Percentiles rank a stretch among this genome's conserved stretches.
phyloP scores from a whole-genome alignment of 2,797 vertebrate species.

The Florisuga fusca region DNA sequence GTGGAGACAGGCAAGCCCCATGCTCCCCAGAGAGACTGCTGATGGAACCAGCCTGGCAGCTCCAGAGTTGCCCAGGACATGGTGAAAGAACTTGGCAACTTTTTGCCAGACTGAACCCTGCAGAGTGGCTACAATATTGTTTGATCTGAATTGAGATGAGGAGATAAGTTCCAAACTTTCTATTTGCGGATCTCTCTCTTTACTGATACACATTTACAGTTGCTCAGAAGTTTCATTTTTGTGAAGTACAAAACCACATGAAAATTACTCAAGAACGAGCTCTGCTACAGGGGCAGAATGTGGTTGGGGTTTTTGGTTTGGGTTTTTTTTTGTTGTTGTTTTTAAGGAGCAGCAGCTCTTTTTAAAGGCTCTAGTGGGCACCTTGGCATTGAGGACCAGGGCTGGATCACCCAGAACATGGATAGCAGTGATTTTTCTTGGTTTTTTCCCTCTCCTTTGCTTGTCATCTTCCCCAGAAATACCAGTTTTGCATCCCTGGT shows the following conservation, averaged over 20 bases:
- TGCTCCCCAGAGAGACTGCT: not conserved
- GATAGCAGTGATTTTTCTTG: not conserved
- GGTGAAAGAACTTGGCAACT: not conserved
- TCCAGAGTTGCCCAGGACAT: not conserved
- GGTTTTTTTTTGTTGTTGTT: not conserved
- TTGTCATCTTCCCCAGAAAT: not conserved
- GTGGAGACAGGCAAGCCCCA: not conserved
- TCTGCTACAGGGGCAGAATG: not conserved
- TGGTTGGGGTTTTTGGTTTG: no score
- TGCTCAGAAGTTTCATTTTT: not conserved
- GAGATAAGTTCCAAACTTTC: not conserved
- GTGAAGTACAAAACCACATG: fast-evolving
- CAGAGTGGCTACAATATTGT: not conserved
- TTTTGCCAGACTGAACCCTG: not conserved
- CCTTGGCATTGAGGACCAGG: not conserved
- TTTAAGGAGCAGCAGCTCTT: not conserved
- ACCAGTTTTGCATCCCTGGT: not conserved
- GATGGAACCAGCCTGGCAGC: not conserved
- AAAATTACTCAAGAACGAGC: not conserved
- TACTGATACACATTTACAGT: not conserved
- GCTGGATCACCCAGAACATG: fast-evolving
- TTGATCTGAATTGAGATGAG: not conserved
- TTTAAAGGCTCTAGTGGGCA: not conserved
- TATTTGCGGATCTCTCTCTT: not conserved
- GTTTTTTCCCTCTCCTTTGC: not conserved